phyloP scores from a whole-genome alignment of 2,888 invertebrate genomes.

The Agriopis aurantiaria region DNA sequence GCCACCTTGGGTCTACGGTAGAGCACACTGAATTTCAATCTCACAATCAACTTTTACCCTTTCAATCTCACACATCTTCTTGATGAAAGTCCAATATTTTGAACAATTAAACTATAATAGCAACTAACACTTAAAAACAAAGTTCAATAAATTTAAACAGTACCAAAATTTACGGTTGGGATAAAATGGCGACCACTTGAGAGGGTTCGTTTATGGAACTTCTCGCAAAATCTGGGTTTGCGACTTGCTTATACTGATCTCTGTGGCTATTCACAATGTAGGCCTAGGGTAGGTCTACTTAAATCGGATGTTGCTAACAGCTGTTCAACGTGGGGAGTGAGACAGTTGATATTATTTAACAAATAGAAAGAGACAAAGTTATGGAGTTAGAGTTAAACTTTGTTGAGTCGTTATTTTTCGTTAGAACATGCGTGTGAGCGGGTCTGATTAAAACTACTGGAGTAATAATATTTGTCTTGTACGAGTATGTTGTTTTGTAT shows the following conservation, averaged over 20 bases:
- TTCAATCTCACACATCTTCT: no score
- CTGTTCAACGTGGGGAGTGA: conserved; percentile 29
- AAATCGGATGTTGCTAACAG: conserved; percentile 35
- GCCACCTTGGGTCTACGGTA: no score
- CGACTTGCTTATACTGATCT: neutral
- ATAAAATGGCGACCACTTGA: neutral
- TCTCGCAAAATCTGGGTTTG: no score
- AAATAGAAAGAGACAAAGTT: conserved; percentile 24
- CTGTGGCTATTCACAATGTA: neutral
- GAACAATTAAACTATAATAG: no score
- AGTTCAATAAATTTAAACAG: neutral
- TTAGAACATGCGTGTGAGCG: conserved; percentile 26
- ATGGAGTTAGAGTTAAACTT: neutral
- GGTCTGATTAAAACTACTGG: neutral
- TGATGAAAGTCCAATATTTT: no score
- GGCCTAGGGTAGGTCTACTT: conserved; percentile 35
- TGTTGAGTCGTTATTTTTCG: conserved; percentile 19
- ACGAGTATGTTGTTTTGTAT: no score
- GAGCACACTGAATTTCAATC: no score
- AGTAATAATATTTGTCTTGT: neutral
- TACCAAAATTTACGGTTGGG: neutral
- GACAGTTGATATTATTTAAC: conserved; percentile 31
- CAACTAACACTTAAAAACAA: no score
- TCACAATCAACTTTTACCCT: no score
- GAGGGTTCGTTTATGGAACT: conserved; percentile 14